phyloP scores from a whole-genome alignment of 1,140 invertebrate genomes.

The Anastrepha obliqua region DNA sequence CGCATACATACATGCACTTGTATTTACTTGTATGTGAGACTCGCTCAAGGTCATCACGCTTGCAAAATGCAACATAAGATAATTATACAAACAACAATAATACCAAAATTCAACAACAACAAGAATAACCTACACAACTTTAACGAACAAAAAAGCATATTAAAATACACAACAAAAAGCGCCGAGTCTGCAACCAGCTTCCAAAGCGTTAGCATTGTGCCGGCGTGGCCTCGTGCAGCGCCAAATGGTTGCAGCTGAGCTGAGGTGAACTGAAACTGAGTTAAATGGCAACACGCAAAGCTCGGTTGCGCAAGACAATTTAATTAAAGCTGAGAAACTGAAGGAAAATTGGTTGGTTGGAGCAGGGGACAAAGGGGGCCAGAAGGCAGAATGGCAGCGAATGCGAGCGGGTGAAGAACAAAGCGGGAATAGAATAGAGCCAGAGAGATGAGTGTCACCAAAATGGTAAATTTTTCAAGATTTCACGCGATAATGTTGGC shows the following conservation, averaged over 20 bases:
- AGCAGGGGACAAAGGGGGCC: neutral
- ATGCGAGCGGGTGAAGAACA: neutral
- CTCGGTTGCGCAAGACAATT: neutral
- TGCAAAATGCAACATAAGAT: slow-evolving; percentile 45
- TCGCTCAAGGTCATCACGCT: slow-evolving; percentile 52
- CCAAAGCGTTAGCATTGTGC: slow-evolving; percentile 23
- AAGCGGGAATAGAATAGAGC: neutral
- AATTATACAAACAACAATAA: neutral
- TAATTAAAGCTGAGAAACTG: slow-evolving; percentile 8
- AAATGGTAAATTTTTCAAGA: neutral
- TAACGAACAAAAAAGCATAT: neutral
- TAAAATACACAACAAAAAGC: neutral
- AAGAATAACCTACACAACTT: neutral
- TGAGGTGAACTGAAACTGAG: neutral
- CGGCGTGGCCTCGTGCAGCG: neutral
- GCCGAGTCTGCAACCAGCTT: neutral
- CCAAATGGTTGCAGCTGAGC: neutral
- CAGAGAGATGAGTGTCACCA: neutral
- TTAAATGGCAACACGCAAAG: slow-evolving; percentile 6
- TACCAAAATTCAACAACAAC: neutral
- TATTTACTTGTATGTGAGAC: neutral
- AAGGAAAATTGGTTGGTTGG: neutral
- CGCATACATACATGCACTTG: neutral
- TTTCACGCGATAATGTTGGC: neutral
- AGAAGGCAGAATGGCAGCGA: neutral